phyloP scores from a whole-genome alignment of 1,140 invertebrate species.

The Sarcophaga peregrina region DNA sequence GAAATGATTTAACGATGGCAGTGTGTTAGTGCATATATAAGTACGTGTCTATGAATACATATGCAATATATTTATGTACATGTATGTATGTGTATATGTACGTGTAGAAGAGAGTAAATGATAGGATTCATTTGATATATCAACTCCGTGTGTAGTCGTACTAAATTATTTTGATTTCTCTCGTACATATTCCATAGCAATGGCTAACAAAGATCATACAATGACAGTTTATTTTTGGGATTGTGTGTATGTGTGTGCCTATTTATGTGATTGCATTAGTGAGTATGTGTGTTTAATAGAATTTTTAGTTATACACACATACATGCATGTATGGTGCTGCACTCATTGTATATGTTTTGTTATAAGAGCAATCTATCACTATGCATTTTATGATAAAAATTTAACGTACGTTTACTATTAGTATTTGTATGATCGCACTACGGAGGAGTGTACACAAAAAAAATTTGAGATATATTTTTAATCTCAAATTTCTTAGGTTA shows the following conservation, averaged over 20 bases:
- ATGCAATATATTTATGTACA: too few relatives aligned
- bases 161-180: neutral
- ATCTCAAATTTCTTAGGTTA: too few relatives aligned
- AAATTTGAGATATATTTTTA: too few relatives aligned
- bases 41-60: too few relatives aligned
- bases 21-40: too few relatives aligned
- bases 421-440: neutral
- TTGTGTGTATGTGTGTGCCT: neutral
- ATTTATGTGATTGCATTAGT: neutral
- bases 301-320: neutral
- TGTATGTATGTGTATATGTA: too few relatives aligned
- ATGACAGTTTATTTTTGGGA: neutral
- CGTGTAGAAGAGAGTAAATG: too few relatives aligned
- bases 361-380: neutral
- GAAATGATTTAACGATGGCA: too few relatives aligned
- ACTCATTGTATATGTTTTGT: neutral
- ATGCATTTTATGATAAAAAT: constrained; percentile 14
- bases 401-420: neutral
- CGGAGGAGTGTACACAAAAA: neutral
- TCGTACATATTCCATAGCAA: neutral
- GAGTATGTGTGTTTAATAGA: neutral
- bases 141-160: neutral
- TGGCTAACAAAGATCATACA: neutral
- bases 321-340: neutral
- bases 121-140: neutral